These are phyloP conservation scores for Brenthis hecate DNA, from an alignment of 2,888 invertebrate genomes.

Conservation along the genomic window DNA sequence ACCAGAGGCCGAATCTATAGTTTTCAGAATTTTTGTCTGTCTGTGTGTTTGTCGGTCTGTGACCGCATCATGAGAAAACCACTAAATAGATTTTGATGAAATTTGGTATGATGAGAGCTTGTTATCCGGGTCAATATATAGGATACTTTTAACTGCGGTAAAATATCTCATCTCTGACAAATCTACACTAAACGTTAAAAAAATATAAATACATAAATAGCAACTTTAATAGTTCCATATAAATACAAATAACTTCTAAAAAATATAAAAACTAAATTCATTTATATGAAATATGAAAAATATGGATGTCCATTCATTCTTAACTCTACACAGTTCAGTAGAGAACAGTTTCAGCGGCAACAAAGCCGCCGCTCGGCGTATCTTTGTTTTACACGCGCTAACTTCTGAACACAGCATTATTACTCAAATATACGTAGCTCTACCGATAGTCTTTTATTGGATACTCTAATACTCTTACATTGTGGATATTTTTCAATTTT, in stretches of 20 bases:
- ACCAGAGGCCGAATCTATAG: no score
- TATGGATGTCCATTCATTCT: conserved; percentile 36
- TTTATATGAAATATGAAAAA: not conserved
- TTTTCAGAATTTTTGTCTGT: no score
- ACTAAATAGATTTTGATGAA: no score
- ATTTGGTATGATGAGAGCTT: no score
- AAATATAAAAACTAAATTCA: not conserved
- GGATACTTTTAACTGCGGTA: no score
- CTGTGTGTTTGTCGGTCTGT: no score
- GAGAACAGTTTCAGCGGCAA: conserved; percentile 55
- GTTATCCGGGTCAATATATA: no score
- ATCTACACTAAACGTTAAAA: no score
- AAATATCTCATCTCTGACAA: no score
- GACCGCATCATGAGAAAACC: no score
- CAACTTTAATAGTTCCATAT: not conserved
- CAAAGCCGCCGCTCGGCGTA: conserved; percentile 47
- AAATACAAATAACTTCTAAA: not conserved
- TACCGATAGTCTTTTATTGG: conserved; percentile 13
- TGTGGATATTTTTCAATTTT: conserved; percentile 19
- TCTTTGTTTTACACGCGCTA: conserved; percentile 47
- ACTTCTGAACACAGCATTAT: conserved; percentile 23
- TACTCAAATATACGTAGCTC: not conserved
- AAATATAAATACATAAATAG: no score
- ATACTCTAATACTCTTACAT: conserved; percentile 10
- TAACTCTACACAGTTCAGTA: conserved; percentile 46